A percentile compares a stretch with the other conserved stretches of the same genome.
Conservation (phyloP, 2,113 vertebrate species). For the Antechinus stuartii region DNA sequence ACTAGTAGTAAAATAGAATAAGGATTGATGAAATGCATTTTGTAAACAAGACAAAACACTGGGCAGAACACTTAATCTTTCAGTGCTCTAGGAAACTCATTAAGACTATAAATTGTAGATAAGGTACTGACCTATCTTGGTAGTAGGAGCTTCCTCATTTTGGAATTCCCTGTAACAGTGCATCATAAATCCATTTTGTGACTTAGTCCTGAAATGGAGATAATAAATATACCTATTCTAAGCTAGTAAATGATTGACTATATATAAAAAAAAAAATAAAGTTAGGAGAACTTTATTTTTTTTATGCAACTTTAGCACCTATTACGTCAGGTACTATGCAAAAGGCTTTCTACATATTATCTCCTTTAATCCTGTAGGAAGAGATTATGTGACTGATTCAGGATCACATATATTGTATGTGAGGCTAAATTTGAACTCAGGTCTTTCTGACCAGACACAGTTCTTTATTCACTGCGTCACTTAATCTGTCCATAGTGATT, state of each 20-base stretch:
- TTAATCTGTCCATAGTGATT: too few species aligned
- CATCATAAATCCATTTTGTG: neutral
- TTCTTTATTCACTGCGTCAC: too few species aligned
- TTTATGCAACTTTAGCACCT: too few species aligned
- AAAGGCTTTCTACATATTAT: too few species aligned
- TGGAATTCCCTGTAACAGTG: neutral
- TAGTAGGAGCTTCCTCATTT: neutral
- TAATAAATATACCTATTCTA: neutral
- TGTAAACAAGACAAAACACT: neutral
- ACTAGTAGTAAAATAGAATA: too few species aligned
- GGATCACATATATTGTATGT: too few species aligned
- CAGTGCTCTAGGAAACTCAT: neutral
- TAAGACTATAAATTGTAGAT: neutral
- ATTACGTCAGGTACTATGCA: too few species aligned
- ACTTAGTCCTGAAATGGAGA: neutral
- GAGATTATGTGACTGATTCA: too few species aligned
- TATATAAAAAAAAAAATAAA: neutral
- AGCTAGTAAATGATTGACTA: neutral
- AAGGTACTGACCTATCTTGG: neutral
- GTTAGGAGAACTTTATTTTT: neutral
- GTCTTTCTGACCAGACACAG: too few species aligned
- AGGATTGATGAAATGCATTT: too few species aligned
- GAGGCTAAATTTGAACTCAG: too few species aligned
- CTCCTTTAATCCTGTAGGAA: too few species aligned
- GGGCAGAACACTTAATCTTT: neutral